Evolutionary conservation across 2,113 vertebrate genomes (phyloP), one percentile per base, ranked within the genome.

Genomic region (Baryphthengus martii): DNA sequence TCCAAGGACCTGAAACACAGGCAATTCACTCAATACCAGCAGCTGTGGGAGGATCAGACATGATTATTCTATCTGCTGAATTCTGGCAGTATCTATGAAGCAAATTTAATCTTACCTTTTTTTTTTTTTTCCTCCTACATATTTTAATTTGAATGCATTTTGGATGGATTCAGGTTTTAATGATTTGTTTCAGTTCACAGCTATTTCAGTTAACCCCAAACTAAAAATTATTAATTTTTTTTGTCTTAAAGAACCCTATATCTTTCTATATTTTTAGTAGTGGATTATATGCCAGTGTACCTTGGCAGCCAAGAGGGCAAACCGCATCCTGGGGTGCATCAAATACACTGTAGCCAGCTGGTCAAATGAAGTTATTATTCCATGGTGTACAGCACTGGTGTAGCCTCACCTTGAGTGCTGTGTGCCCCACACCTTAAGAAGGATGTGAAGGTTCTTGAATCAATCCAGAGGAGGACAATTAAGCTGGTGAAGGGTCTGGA

Each of bases 351-450:
- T 16, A 44, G 52, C 8, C 6, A 33, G 26, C 21, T 0, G 0
- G 18, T 52, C 28, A 37, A 24, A 49, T 52, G 1, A n/a, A 15
- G 10, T 8, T 8, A 37, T 59, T 29, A 18, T 24, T 28, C 18
- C 0, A 0, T 13, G 35, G 18, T 14, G 11, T 44, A 42, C 20
- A 13, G 13, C 2, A 0, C 5, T 7, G 20, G 4, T 52, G 11
- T 2, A 0, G 31, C 7, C 33, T 89, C 23, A 23, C 2, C 17
- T 66, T 7, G 11, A 37, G 26, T 23, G 6, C 21, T 24, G 8
- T 67, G 12, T 52, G 37, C 8, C 44, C 33, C 26, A 19, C 37
- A 24, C 8, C 33, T 50, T 37, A 20, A 59, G 26, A 37, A 37
- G 31, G 35, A 11, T 55, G n/a, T 20, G n/a, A n/a, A n/a, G n/a